Conservation (phyloP, 2,113 vertebrate genomes). For the Cranoglanis bouderius region DNA sequence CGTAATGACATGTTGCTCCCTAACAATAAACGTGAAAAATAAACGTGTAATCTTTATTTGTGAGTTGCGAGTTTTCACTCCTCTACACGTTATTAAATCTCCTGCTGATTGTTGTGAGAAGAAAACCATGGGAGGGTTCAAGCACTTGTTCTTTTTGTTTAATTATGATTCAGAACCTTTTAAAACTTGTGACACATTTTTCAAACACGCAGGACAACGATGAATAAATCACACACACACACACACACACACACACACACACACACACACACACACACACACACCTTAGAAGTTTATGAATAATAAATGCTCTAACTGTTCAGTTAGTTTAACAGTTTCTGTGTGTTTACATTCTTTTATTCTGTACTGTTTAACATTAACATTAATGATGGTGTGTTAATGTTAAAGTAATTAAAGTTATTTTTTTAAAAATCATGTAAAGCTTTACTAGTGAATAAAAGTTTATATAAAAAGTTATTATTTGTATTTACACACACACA, state of each 20-base stretch:
- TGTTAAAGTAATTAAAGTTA: background rate
- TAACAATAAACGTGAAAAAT: background rate
- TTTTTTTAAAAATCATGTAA: background rate
- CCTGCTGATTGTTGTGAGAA: background rate
- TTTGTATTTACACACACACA: background rate
- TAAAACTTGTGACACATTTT: background rate
- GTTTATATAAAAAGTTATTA: background rate
- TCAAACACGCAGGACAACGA: background rate
- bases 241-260: background rate
- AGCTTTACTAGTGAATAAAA: background rate
- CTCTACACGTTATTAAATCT: background rate
- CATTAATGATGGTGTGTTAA: background rate
- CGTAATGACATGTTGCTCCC: background rate
- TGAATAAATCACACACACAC: background rate
- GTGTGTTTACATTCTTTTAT: background rate
- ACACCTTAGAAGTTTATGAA: background rate
- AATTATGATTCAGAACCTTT: background rate
- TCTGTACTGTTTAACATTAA: background rate
- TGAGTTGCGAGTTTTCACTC: background rate
- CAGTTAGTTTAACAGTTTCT: background rate
- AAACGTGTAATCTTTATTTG: background rate
- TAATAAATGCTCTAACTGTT: background rate
- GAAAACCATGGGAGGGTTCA: background rate
- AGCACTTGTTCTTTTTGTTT: no score
- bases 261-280: conserved; percentile 2